Evolutionary conservation across 2,113 vertebrate genomes (phyloP), one percentile per base, ranked within the genome.

Genomic region (Crotalus horridus): DNA sequence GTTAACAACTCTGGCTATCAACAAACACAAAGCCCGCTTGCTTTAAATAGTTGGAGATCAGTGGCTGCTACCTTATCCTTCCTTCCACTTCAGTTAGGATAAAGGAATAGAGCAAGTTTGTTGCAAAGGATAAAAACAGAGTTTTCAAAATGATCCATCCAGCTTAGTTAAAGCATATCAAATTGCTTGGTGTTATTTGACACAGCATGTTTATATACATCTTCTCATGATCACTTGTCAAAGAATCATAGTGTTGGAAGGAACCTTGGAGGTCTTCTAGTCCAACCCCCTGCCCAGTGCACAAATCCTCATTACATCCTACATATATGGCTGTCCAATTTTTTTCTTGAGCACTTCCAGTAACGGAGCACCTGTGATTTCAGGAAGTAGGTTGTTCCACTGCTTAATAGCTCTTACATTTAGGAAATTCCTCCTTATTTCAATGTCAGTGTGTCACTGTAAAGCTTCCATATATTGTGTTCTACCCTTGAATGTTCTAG

Each of bases 1-100:
- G 61, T 91, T 89, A 89, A 90, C 33, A 94, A 94, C n/a, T 94
- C 69, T 91, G 94, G 0, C 39, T 59, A 93, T 92, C n/a, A 90
- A 92, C n/a, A 92, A 61, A 51, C 59, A 90, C 12, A 94, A 91
- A 0, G 21, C 15, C 46, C 7, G 46, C 87, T 93, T 91, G 89
- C 92, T 92, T 96, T 91, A 90, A 53, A n/a, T 6, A 91, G 11
- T 59, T 91, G 13, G 0, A 3, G 54, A 89, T 90, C 55, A 90
- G 90, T 39, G 59, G 89, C 87, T 64, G 53, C 58, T 92, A 29
- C 26, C 15, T 94, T 94, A 69, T 90, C 94, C 56, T 94, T 0
- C 0, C 39, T 89, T 95, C 89, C 90, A 55, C 74, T 91, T 94
- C 93, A 3, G 1, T 0, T 0, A n/a, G 12, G 9, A 10, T 2